Evolutionary conservation across 1,140 invertebrate genomes (phyloP).

Genomic region (Zeugodacus cucurbitae): DNA sequence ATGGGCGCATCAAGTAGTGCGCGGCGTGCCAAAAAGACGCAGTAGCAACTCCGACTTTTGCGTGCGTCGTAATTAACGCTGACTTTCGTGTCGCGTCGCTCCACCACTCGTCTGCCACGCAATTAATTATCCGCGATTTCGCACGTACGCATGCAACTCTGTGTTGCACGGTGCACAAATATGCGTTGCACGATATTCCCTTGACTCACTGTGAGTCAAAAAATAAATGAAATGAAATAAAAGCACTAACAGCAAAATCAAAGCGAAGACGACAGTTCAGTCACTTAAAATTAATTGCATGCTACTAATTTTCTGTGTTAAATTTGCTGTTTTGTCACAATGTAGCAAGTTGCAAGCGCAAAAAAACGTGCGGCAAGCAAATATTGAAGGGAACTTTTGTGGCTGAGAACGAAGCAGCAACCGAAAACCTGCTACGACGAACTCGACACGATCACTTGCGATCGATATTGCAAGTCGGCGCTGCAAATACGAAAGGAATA

Average conservation of each 20-base stretch:
- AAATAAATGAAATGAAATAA: background rate
- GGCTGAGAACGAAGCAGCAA: background rate
- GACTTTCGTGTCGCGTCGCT: background rate
- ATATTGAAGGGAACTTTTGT: background rate
- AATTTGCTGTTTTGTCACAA: constrained; percentile 42
- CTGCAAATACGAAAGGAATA: background rate
- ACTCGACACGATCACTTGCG: background rate
- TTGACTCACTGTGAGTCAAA: background rate
- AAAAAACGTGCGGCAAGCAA: background rate
- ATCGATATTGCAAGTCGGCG: background rate
- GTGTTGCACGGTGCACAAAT: background rate
- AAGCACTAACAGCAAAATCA: background rate
- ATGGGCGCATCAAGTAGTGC: background rate
- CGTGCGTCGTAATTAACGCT: constrained; percentile 5
- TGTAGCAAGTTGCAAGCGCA: background rate
- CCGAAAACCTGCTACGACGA: background rate
- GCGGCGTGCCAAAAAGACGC: background rate
- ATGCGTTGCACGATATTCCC: background rate
- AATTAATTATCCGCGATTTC: background rate
- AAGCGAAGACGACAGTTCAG: background rate
- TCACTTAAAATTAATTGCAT: constrained; percentile 37
- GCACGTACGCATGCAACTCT: background rate
- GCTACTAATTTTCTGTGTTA: constrained; percentile 41
- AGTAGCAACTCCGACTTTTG: background rate
- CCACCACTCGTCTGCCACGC: background rate